phyloP scores from a whole-genome alignment of 2,113 vertebrate genomes.

The Macroglossus sobrinus region DNA sequence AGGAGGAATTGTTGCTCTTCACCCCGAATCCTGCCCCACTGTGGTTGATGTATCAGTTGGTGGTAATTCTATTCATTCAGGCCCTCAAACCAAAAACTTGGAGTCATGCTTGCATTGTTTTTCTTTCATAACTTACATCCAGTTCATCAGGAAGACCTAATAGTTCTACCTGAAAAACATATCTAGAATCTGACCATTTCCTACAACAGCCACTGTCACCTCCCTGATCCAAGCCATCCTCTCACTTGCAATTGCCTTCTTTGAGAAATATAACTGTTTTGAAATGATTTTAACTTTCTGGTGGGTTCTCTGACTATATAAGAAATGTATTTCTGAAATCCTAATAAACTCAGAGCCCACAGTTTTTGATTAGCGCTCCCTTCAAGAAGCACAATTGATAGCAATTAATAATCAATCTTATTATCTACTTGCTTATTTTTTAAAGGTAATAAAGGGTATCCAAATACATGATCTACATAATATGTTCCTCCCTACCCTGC shows the following conservation, averaged over 20 bases:
- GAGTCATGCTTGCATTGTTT: background rate
- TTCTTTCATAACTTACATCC: background rate
- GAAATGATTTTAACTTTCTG: background rate
- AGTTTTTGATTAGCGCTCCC: background rate
- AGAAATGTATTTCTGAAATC: background rate
- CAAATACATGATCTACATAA: background rate
- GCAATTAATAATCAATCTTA: background rate
- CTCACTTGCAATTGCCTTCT: background rate
- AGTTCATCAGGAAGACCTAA: background rate
- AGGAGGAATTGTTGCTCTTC: background rate
- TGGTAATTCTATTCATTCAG: background rate
- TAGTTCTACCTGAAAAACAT: background rate
- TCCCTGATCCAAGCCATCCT: background rate
- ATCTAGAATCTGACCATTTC: background rate
- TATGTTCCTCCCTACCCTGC: background rate
- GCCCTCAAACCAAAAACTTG: background rate
- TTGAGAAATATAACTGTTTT: slow-evolving; percentile 5
- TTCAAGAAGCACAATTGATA: background rate
- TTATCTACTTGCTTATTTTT: background rate
- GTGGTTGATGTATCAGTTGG: background rate
- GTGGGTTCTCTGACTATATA: background rate
- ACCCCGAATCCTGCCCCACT: background rate
- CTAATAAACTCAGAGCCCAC: background rate
- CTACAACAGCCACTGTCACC: background rate
- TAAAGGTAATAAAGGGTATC: background rate